Evolutionary conservation across 2,888 invertebrate genomes (phyloP).

Genomic region (Polydesmus complanatus): DNA sequence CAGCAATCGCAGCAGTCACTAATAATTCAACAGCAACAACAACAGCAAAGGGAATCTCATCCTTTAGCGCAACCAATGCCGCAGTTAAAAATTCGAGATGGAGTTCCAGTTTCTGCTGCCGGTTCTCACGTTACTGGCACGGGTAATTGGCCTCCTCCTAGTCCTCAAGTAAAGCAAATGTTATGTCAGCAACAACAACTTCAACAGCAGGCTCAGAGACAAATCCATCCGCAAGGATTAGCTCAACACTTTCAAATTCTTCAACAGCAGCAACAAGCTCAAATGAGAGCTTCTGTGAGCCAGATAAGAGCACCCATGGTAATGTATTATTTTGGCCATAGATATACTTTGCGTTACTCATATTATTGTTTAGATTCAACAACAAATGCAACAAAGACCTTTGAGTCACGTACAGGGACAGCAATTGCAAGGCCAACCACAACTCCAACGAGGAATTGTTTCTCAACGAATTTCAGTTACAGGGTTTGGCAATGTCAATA

Average conservation of each 20-base stretch:
- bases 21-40: conserved; percentile 14
- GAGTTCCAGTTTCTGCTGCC: conserved; percentile 5
- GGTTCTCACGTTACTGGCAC: no score
- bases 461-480: conserved; percentile 1
- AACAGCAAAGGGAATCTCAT: conserved; percentile 8
- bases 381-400: conserved; percentile 40
- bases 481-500: neutral
- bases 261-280: neutral
- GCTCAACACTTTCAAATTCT: neutral
- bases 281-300: neutral
- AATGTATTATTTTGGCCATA: neutral
- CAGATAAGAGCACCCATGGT: neutral
- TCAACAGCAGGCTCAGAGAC: conserved; percentile 2
- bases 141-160: neutral
- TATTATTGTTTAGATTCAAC: neutral
- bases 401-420: conserved; percentile 23
- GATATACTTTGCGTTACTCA: neutral
- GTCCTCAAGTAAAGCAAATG: neutral
- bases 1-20: neutral
- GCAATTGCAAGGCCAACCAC: conserved; percentile 15
- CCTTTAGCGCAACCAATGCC: conserved; percentile 8
- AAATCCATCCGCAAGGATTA: neutral
- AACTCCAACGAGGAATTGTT: neutral
- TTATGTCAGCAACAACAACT: conserved; percentile 12
- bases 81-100: conserved; percentile 2